A percentile compares a stretch with the other conserved stretches of the same genome.
Conservation (phyloP, 2,797 vertebrate genomes). For the Peromyscus aztecus region DNA sequence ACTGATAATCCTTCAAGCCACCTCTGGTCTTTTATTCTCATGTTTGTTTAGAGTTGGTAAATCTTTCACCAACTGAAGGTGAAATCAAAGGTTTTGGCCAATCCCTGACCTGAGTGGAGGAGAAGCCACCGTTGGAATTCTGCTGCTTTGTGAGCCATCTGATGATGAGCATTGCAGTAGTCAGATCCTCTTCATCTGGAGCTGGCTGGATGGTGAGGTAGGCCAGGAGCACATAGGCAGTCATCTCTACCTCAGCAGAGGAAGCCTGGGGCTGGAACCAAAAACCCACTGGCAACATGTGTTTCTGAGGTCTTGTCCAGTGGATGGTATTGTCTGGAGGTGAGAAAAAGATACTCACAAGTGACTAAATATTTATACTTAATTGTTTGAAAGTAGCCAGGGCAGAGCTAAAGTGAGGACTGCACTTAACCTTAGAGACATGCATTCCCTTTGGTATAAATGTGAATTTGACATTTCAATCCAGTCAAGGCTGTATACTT, state of each 20-base stretch:
- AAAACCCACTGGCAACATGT: neutral
- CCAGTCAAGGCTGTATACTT: neutral
- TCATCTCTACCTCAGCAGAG: constrained; percentile 87
- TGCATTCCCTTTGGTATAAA: neutral
- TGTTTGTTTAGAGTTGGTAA: neutral
- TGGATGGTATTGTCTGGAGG: constrained; percentile 82
- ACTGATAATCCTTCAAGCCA: neutral
- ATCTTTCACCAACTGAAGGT: neutral
- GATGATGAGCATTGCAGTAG: neutral
- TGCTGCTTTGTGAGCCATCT: constrained; percentile 84
- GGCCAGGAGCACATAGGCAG: constrained; percentile 81
- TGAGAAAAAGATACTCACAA: neutral
- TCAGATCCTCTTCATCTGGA: constrained; percentile 77
- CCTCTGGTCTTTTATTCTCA: neutral
- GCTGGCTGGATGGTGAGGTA: constrained; percentile 29
- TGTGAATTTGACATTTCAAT: neutral
- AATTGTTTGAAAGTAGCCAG: neutral
- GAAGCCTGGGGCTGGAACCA: constrained; percentile 73
- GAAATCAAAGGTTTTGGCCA: neutral
- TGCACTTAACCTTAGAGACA: neutral
- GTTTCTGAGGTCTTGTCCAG: constrained; percentile 85
- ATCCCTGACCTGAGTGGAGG: constrained; percentile 71
- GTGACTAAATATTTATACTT: neutral
- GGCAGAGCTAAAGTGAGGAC: neutral
- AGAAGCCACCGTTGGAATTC: constrained; percentile 85